Evolutionary conservation across 2,113 vertebrate genomes (phyloP), one percentile per base, ranked within the genome.

Genomic region (Pelmatolapia mariae): DNA sequence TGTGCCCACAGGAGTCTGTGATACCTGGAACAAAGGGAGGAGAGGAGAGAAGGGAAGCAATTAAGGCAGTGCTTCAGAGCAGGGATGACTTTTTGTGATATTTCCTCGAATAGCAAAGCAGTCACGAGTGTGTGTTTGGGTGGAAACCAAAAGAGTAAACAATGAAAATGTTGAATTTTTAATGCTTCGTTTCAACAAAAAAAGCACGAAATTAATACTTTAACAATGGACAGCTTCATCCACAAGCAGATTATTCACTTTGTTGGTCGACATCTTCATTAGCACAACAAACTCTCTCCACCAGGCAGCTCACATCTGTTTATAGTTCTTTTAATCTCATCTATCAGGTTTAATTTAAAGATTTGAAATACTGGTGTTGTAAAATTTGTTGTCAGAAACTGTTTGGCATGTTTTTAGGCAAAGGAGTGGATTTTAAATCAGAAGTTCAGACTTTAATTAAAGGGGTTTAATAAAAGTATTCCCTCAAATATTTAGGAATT

Each of bases 1-100:
- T 63, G 95, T 82, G 29, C 94, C 93, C 50, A 71, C 89, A 50
- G 95, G 91, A 84, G 93, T 5, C 73, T 93, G 90, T 1, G 93
- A 80, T 31, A 93, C 93, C 96, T 96, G 93, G 36, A 85, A 86
- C 59, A 86, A 8, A 78, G 11, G 10, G 1, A 63, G 16, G 22
- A 11, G n/a, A 38, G 18, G 5, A 1, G 8, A 10, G 19, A 10
- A 1, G 54, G 24, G 19, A 5, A 11, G 81, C 5, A 24, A 26
- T 61, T 47, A 33, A 57, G n/a, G 10, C 19, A 7, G 9, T 8
- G 22, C 7, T 78, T 56, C 3, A 73, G 16, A 26, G 12, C 8
- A 4, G 45, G 3, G 24, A n/a, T 4, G 9, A 54, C 9, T 76
- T 5, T 26, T 15, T 24, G 4, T 22, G 36, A 59, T 19, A 36